A percentile compares a stretch with the other conserved stretches of the same genome.
Conservation (phyloP, 2,113 vertebrate species). For the Sturnus vulgaris region DNA sequence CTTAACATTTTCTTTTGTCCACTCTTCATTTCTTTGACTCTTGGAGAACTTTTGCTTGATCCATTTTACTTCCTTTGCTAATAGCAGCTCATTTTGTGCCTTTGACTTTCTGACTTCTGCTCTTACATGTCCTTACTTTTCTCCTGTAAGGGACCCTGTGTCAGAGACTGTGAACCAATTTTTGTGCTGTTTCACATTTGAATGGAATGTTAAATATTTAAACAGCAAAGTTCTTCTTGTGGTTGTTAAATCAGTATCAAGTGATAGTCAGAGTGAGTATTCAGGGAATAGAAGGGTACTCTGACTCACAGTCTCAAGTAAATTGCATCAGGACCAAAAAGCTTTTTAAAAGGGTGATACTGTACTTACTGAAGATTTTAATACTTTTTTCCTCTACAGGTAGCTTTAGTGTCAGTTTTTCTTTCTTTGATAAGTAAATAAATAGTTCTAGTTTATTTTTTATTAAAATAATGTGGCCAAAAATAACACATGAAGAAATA, state of each 20-base stretch:
- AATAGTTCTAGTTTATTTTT: accelerated
- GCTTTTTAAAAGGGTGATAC: not conserved
- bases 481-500: not conserved
- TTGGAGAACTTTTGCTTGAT: not conserved
- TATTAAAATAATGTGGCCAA: not conserved
- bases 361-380: not conserved
- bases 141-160: not conserved
- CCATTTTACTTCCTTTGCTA: constrained; percentile 21
- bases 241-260: constrained; percentile 53
- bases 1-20: constrained; percentile 17
- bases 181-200: constrained; percentile 39
- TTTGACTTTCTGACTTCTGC: constrained; percentile 29
- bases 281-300: not conserved
- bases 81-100: not conserved
- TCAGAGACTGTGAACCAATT: constrained; percentile 35
- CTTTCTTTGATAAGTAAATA: not conserved
- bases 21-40: not conserved
- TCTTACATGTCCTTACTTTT: not conserved
- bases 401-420: not conserved
- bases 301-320: not conserved
- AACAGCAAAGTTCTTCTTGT: constrained; percentile 24
- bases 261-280: not conserved
- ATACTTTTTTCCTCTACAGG: not conserved
- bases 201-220: constrained; percentile 57
- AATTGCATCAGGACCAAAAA: not conserved